Base-by-base conservation (phyloP, 2,113 vertebrate genomes). In the Terrapene triunguis region DNA sequence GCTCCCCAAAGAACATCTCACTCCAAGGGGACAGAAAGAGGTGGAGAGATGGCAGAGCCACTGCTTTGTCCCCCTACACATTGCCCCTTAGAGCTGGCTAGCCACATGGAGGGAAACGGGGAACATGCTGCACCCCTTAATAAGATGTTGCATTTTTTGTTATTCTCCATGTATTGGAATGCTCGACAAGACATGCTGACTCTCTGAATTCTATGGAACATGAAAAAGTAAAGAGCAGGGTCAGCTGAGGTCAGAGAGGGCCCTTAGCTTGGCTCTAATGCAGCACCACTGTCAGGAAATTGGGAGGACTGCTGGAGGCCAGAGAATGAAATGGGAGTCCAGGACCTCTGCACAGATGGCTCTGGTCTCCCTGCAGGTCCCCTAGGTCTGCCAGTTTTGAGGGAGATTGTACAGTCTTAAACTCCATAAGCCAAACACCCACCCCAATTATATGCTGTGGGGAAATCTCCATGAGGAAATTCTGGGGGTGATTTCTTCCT, bases 391-490 rank as follows among this genome's bases (percentile, higher is more conserved):
- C 12, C 57, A 12, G 3, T 79, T 85, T 74, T 72, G 19, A 72
- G 10, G 21, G 35, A 50, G 27, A 62, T 79, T 89, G 14, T 85
- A 44, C 44, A 78, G 24, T 3, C 7, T 86, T 89, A 38, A 11
- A 54, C 9, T 82, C 44, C 89, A 53, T 88, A 92, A 32, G 14
- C 17, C 74, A 88, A 81, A 62, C 12, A 12, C 78, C 14, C 0
- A 0, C 6, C 2, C 24, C 80, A 29, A 16, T 89, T 5, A 24
- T 16, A 42, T 42, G 25, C 32, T 74, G 29, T 47, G 0, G 1
- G 29, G 29, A 74, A 82, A 72, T 27, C 57, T 79, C 7, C 8
- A 76, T 3, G 50, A 27, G 32, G 38, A 85, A 85, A 72, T 59
- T 79, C 50, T 27, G 53, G 27, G 14, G 4, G 2, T 92, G 76